Evolutionary conservation across 2,113 vertebrate species (phyloP).

Genomic region (Pseudorectes ferrugineus): DNA sequence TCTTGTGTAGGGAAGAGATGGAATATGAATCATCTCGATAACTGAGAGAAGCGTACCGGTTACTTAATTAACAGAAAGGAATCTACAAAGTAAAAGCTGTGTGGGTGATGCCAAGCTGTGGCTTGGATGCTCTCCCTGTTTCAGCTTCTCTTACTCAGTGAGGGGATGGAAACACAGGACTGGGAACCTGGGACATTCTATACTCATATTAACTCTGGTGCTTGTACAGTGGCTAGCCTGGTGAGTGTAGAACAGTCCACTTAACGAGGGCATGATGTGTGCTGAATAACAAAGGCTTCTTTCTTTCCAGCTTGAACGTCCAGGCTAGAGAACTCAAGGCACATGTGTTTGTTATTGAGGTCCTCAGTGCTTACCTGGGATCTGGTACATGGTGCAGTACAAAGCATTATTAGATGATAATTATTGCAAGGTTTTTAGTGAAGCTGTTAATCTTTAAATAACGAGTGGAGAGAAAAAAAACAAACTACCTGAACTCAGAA

Average conservation of each 20-base stretch:
- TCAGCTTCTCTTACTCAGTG: not conserved
- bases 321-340: not conserved
- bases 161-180: not conserved
- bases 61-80: not conserved
- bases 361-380: not conserved
- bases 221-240: not conserved
- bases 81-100: not conserved
- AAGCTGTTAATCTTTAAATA: not conserved
- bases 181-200: not conserved
- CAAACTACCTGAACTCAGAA: rapidly evolving
- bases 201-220: not conserved
- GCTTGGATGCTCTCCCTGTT: not conserved
- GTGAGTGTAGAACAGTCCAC: not conserved
- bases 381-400: not conserved
- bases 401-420: not conserved
- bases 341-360: not conserved
- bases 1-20: not conserved
- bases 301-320: not conserved
- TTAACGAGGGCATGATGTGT: not conserved
- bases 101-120: not conserved
- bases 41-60: not conserved
- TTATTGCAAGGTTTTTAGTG: not conserved
- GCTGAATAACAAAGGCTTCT: not conserved
- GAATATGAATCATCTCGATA: not conserved
- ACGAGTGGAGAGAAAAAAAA: not conserved